Base-by-base conservation (phyloP, 1,140 invertebrate genomes). In the Musca domestica region DNA sequence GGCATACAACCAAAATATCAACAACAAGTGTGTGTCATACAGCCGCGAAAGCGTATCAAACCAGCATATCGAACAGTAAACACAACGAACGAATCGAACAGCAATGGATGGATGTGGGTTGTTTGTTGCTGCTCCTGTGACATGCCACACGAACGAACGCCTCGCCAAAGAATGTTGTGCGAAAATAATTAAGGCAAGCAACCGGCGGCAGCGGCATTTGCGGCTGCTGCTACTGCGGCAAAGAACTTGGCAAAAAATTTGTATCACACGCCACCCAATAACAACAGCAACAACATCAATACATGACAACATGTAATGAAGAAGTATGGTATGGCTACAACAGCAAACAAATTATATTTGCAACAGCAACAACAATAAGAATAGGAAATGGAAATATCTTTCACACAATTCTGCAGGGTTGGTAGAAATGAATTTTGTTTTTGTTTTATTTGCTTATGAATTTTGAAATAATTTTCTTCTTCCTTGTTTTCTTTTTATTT, bases 201-300 rank as follows among this genome's bases (percentile, higher is more conserved):
- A 27, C 47, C 34, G 34, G 34, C 10, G 34, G 34, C 23, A 49
- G 64, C 47, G 14, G 47, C 64, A 66, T 51, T 66, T 66, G 64
- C 34, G 34, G 15, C 22, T 49, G 46, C 48, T 41, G 34, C 34
- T 41, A 10, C 34, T 66, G 41, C 58, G 25, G 25, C 54, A 63
- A 30, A 27, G 34, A 23, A 27, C 23, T 51, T 41, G 4, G 34
- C 34, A 41, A 41, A 41, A 5, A 41, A 41, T 30, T 41, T 41
- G n/a, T n/a, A 34, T 17, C 27, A 34, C 25, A n/a, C 20, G 34
- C 27, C 56, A 56, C 54, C 23, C 58, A 63, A 25, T 14, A 19
- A 56, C 58, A 63, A 25, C n/a, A 19, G 20, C n/a, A 30, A 34
- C 25, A 7, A 41, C 4, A 5, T 17, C 14, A 61, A 61, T n/a